Conservation (phyloP, 2,797 vertebrate genomes). For the Champsocephalus gunnari region DNA sequence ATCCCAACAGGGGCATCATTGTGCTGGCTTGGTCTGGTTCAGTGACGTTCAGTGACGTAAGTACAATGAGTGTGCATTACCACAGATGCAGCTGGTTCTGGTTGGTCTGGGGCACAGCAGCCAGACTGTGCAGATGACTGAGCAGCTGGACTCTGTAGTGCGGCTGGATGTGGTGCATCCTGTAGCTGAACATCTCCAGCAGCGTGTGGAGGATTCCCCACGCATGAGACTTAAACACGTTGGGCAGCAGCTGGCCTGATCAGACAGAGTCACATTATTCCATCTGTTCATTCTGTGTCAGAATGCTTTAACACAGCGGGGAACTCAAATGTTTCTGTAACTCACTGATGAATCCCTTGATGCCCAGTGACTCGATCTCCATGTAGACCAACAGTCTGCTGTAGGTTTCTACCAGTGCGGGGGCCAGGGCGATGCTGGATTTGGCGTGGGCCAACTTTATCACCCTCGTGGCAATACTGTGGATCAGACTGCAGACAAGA, state of each 20-base stretch:
- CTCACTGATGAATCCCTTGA: conserved; percentile 99
- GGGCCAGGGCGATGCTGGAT: conserved; percentile 93
- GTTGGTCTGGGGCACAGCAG: conserved; percentile 97
- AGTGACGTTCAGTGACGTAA: background rate
- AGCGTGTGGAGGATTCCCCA: conserved; percentile 98
- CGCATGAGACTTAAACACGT: conserved; percentile 96
- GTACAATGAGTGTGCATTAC: conserved; percentile 76
- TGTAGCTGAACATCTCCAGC: conserved; percentile 99
- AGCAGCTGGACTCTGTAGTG: conserved; percentile 98
- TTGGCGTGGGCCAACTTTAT: conserved; percentile 99
- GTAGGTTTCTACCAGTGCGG: conserved; percentile 97
- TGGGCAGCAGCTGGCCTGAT: conserved; percentile 95
- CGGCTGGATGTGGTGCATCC: conserved; percentile 99
- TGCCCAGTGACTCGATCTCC: conserved; percentile 99
- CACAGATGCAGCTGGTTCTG: conserved; percentile 99
- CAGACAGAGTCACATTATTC: background rate
- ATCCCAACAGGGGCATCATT: too few species aligned
- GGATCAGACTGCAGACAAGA: conserved; percentile 89
- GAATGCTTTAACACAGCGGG: background rate
- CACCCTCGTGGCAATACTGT: conserved; percentile 98
- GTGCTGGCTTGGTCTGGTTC: too few species aligned
- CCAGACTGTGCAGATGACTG: conserved; percentile 96
- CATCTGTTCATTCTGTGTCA: background rate
- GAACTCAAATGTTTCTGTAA: conserved; percentile 17
- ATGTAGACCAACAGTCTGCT: conserved; percentile 98